Percentiles rank a stretch among this genome's conserved stretches.
phyloP scores from a whole-genome alignment of 92 coral and sea anemone genomes.

The Palythoa heliodiscus region DNA sequence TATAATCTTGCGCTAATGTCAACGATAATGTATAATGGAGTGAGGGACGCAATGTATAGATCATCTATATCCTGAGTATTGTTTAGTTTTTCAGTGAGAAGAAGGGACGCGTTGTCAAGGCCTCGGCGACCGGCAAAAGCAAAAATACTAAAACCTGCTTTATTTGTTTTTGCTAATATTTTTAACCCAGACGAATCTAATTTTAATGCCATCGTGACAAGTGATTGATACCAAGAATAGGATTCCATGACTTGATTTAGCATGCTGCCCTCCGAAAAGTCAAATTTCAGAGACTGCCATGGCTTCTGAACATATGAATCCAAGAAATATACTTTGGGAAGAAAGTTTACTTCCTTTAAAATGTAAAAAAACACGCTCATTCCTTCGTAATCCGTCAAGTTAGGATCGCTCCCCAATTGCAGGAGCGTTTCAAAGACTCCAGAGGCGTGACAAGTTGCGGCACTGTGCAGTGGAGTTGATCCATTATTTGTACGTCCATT shows the following conservation, averaged over 20 bases:
- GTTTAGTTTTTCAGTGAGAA: neutral
- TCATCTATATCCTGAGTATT: neutral
- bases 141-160: neutral
- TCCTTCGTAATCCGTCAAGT: slow-evolving; percentile 8
- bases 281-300: slow-evolving; percentile 1
- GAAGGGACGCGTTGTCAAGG: neutral
- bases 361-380: slow-evolving; percentile 45
- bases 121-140: slow-evolving; percentile 5
- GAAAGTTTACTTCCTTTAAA: slow-evolving; percentile 9
- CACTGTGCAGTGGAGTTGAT: slow-evolving; percentile 64
- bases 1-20: neutral
- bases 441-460: slow-evolving; percentile 45
- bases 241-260: neutral
- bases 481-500: slow-evolving; percentile 43
- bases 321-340: neutral
- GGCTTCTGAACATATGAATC: slow-evolving; percentile 49
- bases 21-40: neutral
- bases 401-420: slow-evolving; percentile 20
- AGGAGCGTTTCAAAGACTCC: slow-evolving; percentile 24
- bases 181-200: neutral
- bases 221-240: neutral
- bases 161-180: neutral
- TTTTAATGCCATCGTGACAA: neutral
- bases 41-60: neutral
- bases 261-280: slow-evolving; percentile 2